phyloP scores from a whole-genome alignment of 2,888 invertebrate genomes.

The Protonemura montana region DNA sequence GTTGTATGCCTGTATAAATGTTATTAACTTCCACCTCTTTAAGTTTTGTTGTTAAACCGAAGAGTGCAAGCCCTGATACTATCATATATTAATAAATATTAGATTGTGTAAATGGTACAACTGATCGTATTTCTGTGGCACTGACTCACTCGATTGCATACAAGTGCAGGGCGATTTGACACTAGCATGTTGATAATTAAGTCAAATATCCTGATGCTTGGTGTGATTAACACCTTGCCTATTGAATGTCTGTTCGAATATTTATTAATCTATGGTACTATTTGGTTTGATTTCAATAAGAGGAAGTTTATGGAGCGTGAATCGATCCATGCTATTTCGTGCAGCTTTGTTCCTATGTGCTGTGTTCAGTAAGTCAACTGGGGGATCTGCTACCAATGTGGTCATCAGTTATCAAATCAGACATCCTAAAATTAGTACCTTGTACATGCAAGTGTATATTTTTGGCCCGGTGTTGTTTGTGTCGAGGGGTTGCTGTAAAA shows the following conservation, averaged over 20 bases:
- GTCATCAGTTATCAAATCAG: neutral
- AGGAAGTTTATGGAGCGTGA: neutral
- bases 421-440: constrained; percentile 7
- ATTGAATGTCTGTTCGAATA: neutral
- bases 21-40: constrained; percentile 38
- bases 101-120: constrained; percentile 8
- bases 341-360: constrained; percentile 7
- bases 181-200: neutral
- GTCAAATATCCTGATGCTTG: neutral
- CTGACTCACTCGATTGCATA: neutral
- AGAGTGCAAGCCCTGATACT: constrained; percentile 31
- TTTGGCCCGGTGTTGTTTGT: neutral
- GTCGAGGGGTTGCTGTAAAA: neutral
- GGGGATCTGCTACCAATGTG: neutral
- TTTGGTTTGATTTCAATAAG: neutral
- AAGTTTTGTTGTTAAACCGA: constrained; percentile 41
- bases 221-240: neutral
- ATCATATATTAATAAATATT: constrained; percentile 21
- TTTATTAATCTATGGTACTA: constrained; percentile 12
- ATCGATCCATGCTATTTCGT: neutral
- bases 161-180: neutral
- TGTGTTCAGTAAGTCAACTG: neutral
- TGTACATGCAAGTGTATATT: neutral
- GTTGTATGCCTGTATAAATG: constrained; percentile 48
- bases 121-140: neutral